A percentile compares a stretch with the other conserved stretches of the same genome.
Conservation (phyloP, 2,888 invertebrate species). For the Tuta absoluta region DNA sequence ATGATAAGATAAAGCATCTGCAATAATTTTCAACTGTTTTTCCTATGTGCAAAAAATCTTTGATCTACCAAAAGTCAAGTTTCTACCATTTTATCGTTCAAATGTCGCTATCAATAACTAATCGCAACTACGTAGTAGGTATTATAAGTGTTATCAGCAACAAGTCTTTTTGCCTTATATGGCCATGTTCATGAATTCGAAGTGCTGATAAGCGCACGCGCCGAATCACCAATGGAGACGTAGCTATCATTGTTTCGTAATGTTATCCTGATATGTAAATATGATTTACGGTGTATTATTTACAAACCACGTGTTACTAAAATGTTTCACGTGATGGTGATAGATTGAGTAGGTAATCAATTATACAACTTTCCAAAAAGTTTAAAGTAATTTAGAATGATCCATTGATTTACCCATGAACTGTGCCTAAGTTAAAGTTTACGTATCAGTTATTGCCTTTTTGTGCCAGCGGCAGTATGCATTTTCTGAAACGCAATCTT, state of each 20-base stretch:
- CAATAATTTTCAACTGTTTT: too few species aligned
- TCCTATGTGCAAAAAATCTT: not conserved
- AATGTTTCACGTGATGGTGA: too few species aligned
- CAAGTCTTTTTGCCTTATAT: constrained; percentile 6
- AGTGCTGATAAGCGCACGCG: constrained; percentile 5
- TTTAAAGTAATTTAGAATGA: too few species aligned
- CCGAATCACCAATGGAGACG: not conserved
- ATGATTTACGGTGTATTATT: not conserved
- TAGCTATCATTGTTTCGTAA: not conserved
- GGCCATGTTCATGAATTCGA: constrained; percentile 40
- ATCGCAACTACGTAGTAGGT: constrained; percentile 5
- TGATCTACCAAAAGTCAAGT: not conserved
- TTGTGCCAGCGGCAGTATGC: too few species aligned
- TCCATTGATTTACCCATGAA: too few species aligned
- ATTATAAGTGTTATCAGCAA: constrained; percentile 5
- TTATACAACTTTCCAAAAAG: too few species aligned
- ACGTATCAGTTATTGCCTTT: too few species aligned
- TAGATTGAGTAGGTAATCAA: too few species aligned
- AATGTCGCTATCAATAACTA: not conserved
- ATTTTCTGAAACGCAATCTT: too few species aligned
- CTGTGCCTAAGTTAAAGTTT: too few species aligned
- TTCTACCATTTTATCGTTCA: constrained; percentile 4
- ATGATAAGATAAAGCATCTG: too few species aligned
- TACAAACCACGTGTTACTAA: too few species aligned
- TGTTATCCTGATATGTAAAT: not conserved